A percentile compares a stretch with the other conserved stretches of the same genome.
Evolutionary conservation across 2,797 vertebrate species (phyloP).

Genomic region (Merluccius polli): DNA sequence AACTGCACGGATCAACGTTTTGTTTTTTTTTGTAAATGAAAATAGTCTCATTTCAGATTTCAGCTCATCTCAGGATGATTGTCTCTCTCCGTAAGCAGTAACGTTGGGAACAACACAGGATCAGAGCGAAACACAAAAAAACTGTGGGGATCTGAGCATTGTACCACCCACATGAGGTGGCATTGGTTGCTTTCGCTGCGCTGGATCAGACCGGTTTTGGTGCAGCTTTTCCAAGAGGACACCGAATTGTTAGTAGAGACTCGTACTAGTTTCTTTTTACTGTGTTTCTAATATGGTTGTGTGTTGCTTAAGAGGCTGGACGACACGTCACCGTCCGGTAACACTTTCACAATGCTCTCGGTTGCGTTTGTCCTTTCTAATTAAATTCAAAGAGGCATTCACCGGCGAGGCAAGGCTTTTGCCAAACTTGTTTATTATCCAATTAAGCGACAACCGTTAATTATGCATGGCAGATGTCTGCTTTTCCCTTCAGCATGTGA

Average conservation of each 20-base stretch:
- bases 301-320: not conserved
- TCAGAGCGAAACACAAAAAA: no score
- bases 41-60: no score
- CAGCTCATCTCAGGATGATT: no score
- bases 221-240: no score
- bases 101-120: no score
- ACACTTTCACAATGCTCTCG: not conserved
- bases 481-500: not conserved
- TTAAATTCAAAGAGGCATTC: not conserved
- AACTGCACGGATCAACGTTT: no score
- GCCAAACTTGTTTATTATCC: not conserved
- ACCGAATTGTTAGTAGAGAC: no score
- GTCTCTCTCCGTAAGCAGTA: no score
- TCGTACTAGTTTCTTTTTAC: no score
- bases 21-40: no score
- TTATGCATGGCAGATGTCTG: not conserved
- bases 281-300: not conserved
- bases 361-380: not conserved
- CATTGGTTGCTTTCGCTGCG: not conserved
- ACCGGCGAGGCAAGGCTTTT: not conserved
- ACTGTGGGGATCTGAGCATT: no score
- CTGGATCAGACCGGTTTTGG: not conserved
- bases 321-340: not conserved
- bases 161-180: not conserved
- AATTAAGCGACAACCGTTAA: conserved; percentile 1